Conservation (phyloP, 1,140 invertebrate species). For the Drosophila sp. region DNA sequence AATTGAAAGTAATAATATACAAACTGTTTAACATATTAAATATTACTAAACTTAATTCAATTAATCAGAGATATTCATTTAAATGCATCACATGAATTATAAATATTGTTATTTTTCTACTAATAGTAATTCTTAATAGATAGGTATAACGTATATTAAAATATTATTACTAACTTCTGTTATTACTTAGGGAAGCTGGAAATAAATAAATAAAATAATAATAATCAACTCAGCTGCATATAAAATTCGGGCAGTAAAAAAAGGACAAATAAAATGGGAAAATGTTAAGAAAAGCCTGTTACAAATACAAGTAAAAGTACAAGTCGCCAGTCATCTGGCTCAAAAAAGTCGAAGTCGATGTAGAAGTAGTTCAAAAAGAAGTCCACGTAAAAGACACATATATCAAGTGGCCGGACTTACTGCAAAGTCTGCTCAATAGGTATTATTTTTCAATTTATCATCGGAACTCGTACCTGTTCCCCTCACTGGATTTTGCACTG, state of each 20-base stretch:
- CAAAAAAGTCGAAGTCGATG: background rate
- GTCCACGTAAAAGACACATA: slow-evolving; percentile 22
- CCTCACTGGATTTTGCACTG: slow-evolving; percentile 54
- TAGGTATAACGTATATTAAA: no score
- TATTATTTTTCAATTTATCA: slow-evolving; percentile 81
- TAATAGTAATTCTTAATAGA: no score
- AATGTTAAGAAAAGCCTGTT: background rate
- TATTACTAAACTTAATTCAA: no score
- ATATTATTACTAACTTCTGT: no score
- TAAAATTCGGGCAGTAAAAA: background rate
- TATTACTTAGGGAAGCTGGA: no score
- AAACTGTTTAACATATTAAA: no score
- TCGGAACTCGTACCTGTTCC: slow-evolving; percentile 54
- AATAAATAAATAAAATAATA: background rate
- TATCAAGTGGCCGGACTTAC: slow-evolving; percentile 33
- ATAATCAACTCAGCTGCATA: no score
- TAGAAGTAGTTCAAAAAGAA: no score
- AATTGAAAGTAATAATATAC: no score
- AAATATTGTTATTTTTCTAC: no score
- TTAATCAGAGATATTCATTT: no score
- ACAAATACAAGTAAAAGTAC: slow-evolving; percentile 6
- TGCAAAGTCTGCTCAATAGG: slow-evolving; percentile 63
- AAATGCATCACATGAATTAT: no score
- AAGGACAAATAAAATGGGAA: background rate
- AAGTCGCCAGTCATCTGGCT: slow-evolving; percentile 15